phyloP scores from a whole-genome alignment of 2,797 vertebrate species.

The Pogoniulus pusillus region DNA sequence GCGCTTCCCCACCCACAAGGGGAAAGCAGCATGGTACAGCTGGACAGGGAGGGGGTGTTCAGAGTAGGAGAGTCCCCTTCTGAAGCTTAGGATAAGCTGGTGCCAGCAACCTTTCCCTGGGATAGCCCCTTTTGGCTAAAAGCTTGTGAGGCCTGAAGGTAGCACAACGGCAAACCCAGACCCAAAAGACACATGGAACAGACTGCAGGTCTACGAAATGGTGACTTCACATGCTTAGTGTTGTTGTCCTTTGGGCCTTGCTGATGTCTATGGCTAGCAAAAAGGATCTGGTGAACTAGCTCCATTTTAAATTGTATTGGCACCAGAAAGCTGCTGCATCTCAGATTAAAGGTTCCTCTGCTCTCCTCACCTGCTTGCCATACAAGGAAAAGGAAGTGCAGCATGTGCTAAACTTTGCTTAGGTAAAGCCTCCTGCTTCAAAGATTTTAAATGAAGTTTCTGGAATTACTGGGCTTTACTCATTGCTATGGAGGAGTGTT shows the following conservation, averaged over 20 bases:
- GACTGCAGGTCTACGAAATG: neutral
- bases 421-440: neutral
- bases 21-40: neutral
- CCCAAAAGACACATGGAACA: neutral
- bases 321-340: neutral
- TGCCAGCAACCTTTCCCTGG: neutral
- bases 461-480: neutral
- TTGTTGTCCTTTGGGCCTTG: neutral
- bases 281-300: neutral
- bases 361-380: neutral
- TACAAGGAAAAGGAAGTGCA: neutral
- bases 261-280: neutral
- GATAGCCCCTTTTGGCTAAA: neutral
- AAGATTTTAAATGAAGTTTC: neutral
- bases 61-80: neutral
- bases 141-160: neutral
- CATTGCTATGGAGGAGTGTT: neutral
- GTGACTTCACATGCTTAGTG: neutral
- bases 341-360: neutral
- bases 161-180: neutral
- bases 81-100: neutral
- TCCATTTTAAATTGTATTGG: neutral
- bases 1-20: neutral
- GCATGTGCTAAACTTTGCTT: neutral
- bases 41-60: accelerated